phyloP scores from a whole-genome alignment of 2,888 invertebrate species.

The Octodonta nipae region DNA sequence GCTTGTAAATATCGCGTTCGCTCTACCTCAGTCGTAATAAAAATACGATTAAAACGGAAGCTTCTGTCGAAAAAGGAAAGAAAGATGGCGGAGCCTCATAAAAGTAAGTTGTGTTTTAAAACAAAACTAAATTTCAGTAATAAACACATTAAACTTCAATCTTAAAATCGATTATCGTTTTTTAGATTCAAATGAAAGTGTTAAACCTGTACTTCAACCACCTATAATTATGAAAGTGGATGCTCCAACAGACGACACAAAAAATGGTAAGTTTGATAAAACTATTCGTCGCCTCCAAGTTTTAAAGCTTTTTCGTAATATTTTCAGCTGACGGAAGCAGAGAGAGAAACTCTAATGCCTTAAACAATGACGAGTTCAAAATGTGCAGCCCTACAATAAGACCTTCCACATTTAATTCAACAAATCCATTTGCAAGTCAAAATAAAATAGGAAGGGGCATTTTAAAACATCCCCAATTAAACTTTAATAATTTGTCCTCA shows the following conservation, averaged over 20 bases:
- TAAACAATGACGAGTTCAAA: constrained; percentile 23
- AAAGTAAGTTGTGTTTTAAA: background rate
- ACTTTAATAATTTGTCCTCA: constrained; percentile 17
- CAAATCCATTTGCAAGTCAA: constrained; percentile 20
- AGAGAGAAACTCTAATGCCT: no score
- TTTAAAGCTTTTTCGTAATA: no score
- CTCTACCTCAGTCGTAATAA: no score
- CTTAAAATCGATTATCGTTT: no score
- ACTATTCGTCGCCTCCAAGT: background rate
- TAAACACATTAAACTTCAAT: no score
- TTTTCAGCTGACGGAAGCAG: no score
- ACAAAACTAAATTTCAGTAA: no score
- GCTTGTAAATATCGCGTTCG: no score
- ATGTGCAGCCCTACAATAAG: constrained; percentile 19
- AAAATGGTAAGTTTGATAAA: constrained; percentile 20
- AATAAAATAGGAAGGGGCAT: constrained; percentile 19
- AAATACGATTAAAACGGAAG: no score
- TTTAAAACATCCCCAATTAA: constrained; percentile 25
- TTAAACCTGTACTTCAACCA: constrained; percentile 20
- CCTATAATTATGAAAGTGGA: constrained; percentile 32
- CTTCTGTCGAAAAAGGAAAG: no score
- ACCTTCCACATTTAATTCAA: constrained; percentile 15
- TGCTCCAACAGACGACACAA: constrained; percentile 25
- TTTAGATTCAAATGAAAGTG: constrained; percentile 7
- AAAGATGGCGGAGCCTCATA: background rate